Base-by-base conservation (phyloP, 2,888 invertebrate species). In the Abscondita cerata region DNA sequence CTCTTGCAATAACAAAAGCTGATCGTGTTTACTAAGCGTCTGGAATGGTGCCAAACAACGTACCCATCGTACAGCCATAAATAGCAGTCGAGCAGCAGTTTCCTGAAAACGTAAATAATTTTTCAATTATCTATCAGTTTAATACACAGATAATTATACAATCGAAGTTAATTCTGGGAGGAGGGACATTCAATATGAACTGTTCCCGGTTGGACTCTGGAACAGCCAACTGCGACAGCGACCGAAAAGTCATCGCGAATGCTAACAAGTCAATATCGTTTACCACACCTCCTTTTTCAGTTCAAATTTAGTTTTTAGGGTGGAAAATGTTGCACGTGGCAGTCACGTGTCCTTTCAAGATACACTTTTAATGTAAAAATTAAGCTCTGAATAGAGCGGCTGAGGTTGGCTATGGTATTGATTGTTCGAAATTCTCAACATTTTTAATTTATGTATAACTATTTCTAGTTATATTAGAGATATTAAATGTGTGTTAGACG, bases 41-140 rank as follows among this genome's bases (percentile, higher is more conserved):
- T 95, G 94, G n/a, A 96, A 96, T 0, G 95, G 94, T 20, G 94
- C 94, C 65, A 97, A 82, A 77, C 95, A 94, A 66, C 94, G 88
- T 56, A 96, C 95, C 96, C 97, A 97, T 67, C 94, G 88, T 38
- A 97, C 95, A 1, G 96, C 94, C 92, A 96, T 95, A 81, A 97
- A 96, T 1, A 97, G 83, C 8, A 97, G 83, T 41, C 96, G 87
- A 0, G 96, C 96, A 51, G 96, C 95, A 11, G 95, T 94, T 82
- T 97, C 96, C 89, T 93, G 80, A 46, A 80, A 60, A 34, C 1
- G 38, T 11, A 41, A 31, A 25, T 8, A 33, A 47, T 41, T 11
- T 40, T 20, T 20, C 20, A 11, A 61, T 46, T 44, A 19, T n/a
- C n/a, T n/a, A n/a, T n/a, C n/a, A 52, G 44, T 16, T 25, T 25